Conservation (phyloP, 2,888 invertebrate species). For the Adelphocoris suturalis region DNA sequence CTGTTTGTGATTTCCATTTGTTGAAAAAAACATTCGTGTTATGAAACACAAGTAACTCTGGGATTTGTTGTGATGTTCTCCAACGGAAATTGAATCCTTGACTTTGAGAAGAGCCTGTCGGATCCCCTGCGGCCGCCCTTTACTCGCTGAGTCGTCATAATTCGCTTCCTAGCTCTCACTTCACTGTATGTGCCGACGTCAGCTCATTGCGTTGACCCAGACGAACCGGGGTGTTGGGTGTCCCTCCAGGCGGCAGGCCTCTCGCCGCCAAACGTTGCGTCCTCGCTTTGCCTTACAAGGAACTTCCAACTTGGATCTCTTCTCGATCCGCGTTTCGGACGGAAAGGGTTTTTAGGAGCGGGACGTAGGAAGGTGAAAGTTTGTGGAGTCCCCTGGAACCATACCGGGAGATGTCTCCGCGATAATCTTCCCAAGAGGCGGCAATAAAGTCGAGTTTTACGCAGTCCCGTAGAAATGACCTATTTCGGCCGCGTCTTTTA, state of each 20-base stretch:
- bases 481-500: too few relatives aligned
- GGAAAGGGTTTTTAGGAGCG: neutral
- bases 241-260: neutral
- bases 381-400: too few relatives aligned
- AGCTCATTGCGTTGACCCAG: conserved; percentile 3
- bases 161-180: conserved; percentile 31
- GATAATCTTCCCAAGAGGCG: too few relatives aligned
- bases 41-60: neutral
- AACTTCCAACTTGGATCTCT: neutral
- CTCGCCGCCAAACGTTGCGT: conserved; percentile 2
- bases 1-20: too few relatives aligned
- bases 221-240: neutral
- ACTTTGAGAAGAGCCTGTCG: conserved; percentile 14
- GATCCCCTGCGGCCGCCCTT: neutral
- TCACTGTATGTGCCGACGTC: neutral
- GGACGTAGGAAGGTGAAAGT: too few relatives aligned
- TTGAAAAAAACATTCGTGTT: too few relatives aligned
- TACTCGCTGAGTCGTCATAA: conserved; percentile 12
- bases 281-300: neutral
- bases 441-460: too few relatives aligned
- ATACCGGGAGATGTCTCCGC: too few relatives aligned
- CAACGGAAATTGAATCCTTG: conserved; percentile 36
- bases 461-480: too few relatives aligned
- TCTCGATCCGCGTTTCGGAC: neutral
- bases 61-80: neutral